Evolutionary conservation across 1,140 invertebrate species (phyloP), one percentile per base, ranked within the genome.

Genomic region (Watersipora subatra): DNA sequence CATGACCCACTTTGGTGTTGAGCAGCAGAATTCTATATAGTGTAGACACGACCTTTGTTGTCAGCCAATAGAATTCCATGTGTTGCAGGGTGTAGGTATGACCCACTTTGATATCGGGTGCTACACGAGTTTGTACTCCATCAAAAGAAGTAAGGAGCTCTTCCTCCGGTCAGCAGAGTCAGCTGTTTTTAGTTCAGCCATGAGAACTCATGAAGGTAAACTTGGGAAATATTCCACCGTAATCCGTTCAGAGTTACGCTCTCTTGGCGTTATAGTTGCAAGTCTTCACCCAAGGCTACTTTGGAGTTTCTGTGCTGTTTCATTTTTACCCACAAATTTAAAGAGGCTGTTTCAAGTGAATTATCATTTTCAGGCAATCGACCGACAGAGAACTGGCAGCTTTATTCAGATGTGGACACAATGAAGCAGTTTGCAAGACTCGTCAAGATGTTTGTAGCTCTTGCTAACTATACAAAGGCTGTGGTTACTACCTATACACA

Each of bases 101-200:
- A 79, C 74, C n/a, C 80, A 81, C 66, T 78, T 77, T 66, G 80
- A 81, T 65, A 79, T 81, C 28, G 80, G 80, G 2, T 77, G 78
- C 0, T 81, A 80, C 68, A 81, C 78, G 1, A 78, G 77, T 0
- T 62, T 74, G 26, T 20, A 62, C 19, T 65, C 67, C 1, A 61
- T 77, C 7, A 68, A 67, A 17, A 62, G 80, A 19, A 71, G 70
- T 27, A 65, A 75, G 28, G 76, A 81, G 67, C 67, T 80, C 2
- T 66, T 81, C 17, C 69, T 81, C 17, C 69, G 80, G 25, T 80
- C 76, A 19, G 78, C 78, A 0, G 80, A 81, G 67, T 75, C 75
- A 62, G 76, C 79, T 1, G 76, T 76, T 1, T 81, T 81, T 70
- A 78, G 76, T 7, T 76, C 79, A 0, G 67, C 80, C 17, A 80